Conservation (phyloP, 2,888 invertebrate species). For the Sarcophaga variegata region DNA sequence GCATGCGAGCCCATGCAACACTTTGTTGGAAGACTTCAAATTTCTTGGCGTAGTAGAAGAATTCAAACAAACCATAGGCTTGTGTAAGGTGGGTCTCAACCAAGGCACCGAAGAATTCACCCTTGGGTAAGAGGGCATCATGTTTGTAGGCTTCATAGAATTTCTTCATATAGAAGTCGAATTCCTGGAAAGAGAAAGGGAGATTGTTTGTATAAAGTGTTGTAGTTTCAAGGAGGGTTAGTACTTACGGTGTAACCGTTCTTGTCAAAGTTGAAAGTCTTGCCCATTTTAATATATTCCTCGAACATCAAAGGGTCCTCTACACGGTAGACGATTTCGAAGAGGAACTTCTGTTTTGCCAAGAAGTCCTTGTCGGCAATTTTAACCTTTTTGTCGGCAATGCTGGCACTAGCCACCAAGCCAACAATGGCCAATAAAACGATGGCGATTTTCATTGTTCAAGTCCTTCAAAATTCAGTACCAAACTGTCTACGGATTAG, state of each 20-base stretch:
- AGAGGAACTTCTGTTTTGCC: constrained; percentile 76
- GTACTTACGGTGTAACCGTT: constrained; percentile 68
- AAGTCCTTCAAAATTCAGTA: constrained; percentile 3
- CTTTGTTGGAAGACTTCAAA: constrained; percentile 87
- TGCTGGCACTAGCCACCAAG: constrained; percentile 73
- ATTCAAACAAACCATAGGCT: constrained; percentile 84
- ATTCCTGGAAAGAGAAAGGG: constrained; percentile 68
- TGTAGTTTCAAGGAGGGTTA: too few relatives aligned
- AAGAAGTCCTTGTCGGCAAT: constrained; percentile 75
- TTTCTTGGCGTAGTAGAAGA: constrained; percentile 86
- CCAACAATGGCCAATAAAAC: constrained; percentile 71
- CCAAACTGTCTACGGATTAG: constrained; percentile 74
- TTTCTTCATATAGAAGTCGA: constrained; percentile 72
- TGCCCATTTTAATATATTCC: constrained; percentile 79
- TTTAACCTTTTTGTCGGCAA: constrained; percentile 71
- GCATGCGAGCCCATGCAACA: constrained; percentile 85
- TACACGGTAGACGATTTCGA: constrained; percentile 74
- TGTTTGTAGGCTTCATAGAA: constrained; percentile 70
- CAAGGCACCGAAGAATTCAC: constrained; percentile 83
- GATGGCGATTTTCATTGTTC: constrained; percentile 71
- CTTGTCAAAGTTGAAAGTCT: constrained; percentile 82
- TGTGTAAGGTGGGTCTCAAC: constrained; percentile 82
- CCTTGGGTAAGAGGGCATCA: constrained; percentile 82
- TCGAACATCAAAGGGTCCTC: constrained; percentile 75
- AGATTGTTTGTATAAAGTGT: too few relatives aligned